Percentiles rank a stretch among this genome's conserved stretches.
Evolutionary conservation across 2,797 vertebrate species (phyloP).

Genomic region (Paedocypris micromegethes): DNA sequence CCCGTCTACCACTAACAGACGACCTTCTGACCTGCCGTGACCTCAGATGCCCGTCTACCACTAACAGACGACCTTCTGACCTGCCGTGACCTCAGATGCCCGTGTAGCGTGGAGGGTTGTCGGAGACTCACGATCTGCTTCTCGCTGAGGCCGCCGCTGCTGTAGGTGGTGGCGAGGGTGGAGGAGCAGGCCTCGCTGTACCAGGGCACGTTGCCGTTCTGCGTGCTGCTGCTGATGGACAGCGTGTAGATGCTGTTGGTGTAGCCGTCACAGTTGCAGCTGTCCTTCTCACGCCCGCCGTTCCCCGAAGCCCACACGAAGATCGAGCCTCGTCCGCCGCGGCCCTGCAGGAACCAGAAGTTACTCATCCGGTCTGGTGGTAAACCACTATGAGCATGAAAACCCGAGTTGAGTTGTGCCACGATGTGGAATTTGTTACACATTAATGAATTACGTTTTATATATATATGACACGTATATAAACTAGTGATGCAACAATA

Average conservation of each 20-base stretch:
- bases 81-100: no score
- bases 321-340: slow-evolving; percentile 74
- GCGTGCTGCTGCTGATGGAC: slow-evolving; percentile 86
- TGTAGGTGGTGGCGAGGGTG: slow-evolving; percentile 85
- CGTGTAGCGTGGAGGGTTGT: not conserved
- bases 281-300: slow-evolving; percentile 81
- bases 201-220: slow-evolving; percentile 82
- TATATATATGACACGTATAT: no score
- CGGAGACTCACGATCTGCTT: slow-evolving; percentile 82
- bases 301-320: slow-evolving; percentile 85
- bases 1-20: no score
- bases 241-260: slow-evolving; percentile 90
- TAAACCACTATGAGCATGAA: no score
- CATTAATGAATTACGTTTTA: no score
- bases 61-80: no score
- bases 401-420: no score
- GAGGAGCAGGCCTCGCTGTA: slow-evolving; percentile 90
- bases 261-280: slow-evolving; percentile 88
- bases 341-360: slow-evolving; percentile 66
- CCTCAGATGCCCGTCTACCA: no score
- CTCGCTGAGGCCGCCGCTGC: slow-evolving; percentile 82
- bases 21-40: no score
- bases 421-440: no score
- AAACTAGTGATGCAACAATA: no score
- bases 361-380: no score